A percentile compares a stretch with the other conserved stretches of the same genome.
Evolutionary conservation across 2,113 vertebrate genomes (phyloP).

Genomic region (Bambusicola thoracicus): DNA sequence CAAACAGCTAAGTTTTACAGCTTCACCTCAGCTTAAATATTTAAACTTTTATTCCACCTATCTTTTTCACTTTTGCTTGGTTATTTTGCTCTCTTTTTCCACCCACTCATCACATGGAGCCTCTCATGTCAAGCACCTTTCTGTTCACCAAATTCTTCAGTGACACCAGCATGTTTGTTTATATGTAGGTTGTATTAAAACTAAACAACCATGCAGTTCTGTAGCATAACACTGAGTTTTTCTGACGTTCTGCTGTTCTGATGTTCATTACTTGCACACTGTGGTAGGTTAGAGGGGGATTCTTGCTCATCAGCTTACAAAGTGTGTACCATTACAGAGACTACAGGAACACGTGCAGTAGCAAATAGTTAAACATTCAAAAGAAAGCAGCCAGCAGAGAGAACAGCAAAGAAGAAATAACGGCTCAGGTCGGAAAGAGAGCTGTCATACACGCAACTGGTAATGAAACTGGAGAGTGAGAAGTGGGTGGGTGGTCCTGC

Average conservation of each 20-base stretch:
- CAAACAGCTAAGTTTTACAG: background rate
- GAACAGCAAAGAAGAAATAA: constrained; percentile 10
- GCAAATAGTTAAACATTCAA: background rate
- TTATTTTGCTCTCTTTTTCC: background rate
- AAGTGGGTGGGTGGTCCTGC: constrained; percentile 65
- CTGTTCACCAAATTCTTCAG: background rate
- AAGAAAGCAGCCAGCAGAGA: constrained; percentile 22
- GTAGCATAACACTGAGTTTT: background rate
- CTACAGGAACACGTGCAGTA: background rate
- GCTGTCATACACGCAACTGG: background rate
- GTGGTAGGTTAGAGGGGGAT: background rate
- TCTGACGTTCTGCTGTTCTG: constrained; percentile 15
- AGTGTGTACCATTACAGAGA: background rate
- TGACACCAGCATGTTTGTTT: background rate
- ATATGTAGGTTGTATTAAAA: background rate
- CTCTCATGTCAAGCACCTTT: background rate
- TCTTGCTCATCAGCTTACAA: background rate
- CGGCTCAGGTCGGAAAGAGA: background rate
- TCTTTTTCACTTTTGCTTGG: background rate
- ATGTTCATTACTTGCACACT: background rate
- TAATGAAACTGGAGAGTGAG: constrained; percentile 44
- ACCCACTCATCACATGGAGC: background rate
- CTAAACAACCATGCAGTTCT: background rate
- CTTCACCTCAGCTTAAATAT: background rate
- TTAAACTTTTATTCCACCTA: background rate